Base-by-base conservation (phyloP, 2,888 invertebrate species). In the Nysson spinosus region DNA sequence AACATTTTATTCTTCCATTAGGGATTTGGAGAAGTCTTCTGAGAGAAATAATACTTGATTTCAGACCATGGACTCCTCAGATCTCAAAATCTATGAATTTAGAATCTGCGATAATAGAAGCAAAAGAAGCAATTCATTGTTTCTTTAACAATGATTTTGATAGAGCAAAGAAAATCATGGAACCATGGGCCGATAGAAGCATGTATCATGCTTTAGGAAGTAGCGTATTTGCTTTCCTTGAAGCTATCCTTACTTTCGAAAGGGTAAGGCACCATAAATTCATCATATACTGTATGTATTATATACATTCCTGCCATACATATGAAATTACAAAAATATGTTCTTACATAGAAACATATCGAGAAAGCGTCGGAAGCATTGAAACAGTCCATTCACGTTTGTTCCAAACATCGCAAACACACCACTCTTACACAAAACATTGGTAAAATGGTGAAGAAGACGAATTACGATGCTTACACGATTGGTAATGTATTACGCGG, bases 231-330 rank as follows among this genome's bases (percentile, higher is more conserved):
- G 90, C 94, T 78, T 98, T 96, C 85, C 91, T 98, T 28, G 96
- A 98, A 84, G 97, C 98, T 0, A 93, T 97, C 83, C 90, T 99
- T 82, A 98, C 98, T 1, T 96, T 97, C 84, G 97, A 98, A 84
- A 93, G 93, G 79, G 84, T 85, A 81, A 44, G 32, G 39, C 22
- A 39, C 39, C 19, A 9, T n/a, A 28, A 30, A n/a, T n/a, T n/a
- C n/a, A n/a, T n/a, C n/a, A n/a, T n/a, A n/a, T n/a, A n/a, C n/a
- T n/a, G n/a, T n/a, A n/a, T n/a, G n/a, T n/a, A n/a, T n/a, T n/a
- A n/a, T n/a, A n/a, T n/a, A n/a, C n/a, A n/a, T n/a, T n/a, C n/a
- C n/a, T n/a, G n/a, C n/a, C n/a, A n/a, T n/a, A n/a, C n/a, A n/a
- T n/a, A n/a, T n/a, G n/a, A n/a, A n/a, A n/a, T n/a, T n/a, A n/a